Evolutionary conservation across 2,113 vertebrate genomes (phyloP), one percentile per base, ranked within the genome.

Genomic region (Marmota flaviventris): DNA sequence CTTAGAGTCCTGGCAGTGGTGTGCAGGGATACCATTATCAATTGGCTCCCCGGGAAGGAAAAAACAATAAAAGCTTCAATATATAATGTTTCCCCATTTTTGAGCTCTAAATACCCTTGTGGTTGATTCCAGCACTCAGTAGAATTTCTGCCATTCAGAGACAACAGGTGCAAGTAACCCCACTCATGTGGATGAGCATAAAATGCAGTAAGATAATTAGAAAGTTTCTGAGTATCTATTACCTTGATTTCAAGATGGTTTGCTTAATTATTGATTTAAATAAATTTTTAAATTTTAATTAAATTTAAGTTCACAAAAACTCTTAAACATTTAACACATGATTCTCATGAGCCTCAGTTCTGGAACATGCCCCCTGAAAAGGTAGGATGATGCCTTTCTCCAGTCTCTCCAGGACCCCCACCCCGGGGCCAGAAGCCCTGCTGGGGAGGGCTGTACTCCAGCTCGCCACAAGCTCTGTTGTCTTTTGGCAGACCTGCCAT

Each of bases 201-300:
- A 48, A 81, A 61, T 34, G 27, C 11, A 51, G 42, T 24, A 32
- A 91, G 61, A 37, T 51, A 24, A 72, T 84, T 76, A n/a, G 27
- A 29, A 83, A 67, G 72, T 16, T 75, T 79, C 61, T 53, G 78
- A 91, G 37, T 51, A 67, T 45, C 13, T 63, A 75, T 69, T 84
- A 51, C 67, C 37, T 94, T 89, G 82, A 76, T 84, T 94, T 78
- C 85, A 94, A 87, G 79, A 72, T n/a, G 29, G 14, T 72, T 70
- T 70, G 4, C 25, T 69, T 48, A 95, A 56, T 82, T 89, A 82
- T 24, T 82, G 61, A 70, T 48, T 61, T 82, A 82, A 77, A 83
- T 91, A 89, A 85, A 93, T 75, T 90, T 96, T 95, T 83, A 93
- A 93, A 22, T 58, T 58, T 58, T 58, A 58, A 58, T 58, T 58